phyloP scores from a whole-genome alignment of 2,113 vertebrate genomes.

The Probosciger aterrimus region DNA sequence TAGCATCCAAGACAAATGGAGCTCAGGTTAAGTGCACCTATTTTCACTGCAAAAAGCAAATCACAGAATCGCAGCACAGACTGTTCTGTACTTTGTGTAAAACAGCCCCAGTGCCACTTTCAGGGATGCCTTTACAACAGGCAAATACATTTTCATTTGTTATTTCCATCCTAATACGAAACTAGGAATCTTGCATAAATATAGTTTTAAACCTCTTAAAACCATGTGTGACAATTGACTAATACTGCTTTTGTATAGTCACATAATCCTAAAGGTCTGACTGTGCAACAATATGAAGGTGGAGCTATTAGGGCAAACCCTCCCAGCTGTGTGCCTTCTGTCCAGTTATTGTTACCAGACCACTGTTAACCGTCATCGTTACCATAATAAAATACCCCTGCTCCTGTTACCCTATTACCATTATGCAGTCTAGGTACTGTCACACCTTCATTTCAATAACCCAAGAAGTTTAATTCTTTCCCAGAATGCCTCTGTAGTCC shows the following conservation, averaged over 20 bases:
- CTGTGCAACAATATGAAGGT: background rate
- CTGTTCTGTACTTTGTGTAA: background rate
- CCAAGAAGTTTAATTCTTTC: background rate
- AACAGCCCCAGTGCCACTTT: background rate
- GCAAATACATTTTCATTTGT: background rate
- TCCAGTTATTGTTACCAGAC: background rate
- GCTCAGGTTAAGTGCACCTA: rapidly evolving
- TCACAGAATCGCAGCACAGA: background rate
- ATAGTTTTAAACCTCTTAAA: background rate
- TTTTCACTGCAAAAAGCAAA: background rate
- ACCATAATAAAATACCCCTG: background rate
- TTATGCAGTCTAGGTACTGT: background rate
- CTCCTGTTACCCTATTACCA: background rate
- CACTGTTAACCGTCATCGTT: background rate
- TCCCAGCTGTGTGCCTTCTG: background rate
- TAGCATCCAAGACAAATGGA: background rate
- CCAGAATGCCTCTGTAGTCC: background rate
- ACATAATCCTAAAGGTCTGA: background rate
- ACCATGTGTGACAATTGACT: rapidly evolving
- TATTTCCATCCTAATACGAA: background rate
- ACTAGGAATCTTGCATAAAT: background rate
- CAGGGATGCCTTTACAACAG: background rate
- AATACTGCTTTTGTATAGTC: background rate
- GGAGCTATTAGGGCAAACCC: background rate
- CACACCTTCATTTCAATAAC: background rate